These are phyloP conservation scores for Hydrocynus forskahlii DNA, from an alignment of 2,797 vertebrate genomes.

Conservation along the genomic window DNA sequence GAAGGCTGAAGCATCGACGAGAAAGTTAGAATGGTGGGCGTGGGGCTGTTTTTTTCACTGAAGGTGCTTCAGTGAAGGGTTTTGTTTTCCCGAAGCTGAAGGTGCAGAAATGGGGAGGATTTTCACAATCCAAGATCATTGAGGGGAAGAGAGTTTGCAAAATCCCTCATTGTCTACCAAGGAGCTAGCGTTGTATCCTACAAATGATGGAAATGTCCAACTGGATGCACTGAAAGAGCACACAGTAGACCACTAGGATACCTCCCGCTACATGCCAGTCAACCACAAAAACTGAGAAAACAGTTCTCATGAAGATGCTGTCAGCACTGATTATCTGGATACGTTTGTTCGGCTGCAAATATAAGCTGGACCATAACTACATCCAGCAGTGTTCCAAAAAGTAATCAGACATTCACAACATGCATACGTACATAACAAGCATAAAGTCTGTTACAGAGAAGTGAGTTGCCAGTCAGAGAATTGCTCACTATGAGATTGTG, in stretches of 20 bases:
- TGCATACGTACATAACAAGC: no score
- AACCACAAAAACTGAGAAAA: background rate
- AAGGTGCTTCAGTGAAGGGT: background rate
- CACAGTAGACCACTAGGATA: no score
- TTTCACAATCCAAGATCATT: background rate
- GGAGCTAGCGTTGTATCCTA: background rate
- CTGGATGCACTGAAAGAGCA: no score
- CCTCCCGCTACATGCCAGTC: background rate
- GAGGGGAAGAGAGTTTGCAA: no score
- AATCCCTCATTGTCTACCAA: background rate
- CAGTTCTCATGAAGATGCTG: background rate
- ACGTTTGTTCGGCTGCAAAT: background rate
- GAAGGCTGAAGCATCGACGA: background rate
- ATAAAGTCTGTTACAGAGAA: no score
- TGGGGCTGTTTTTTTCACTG: background rate
- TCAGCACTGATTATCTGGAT: background rate
- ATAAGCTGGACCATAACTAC: background rate
- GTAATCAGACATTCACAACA: no score
- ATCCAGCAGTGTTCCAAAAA: no score
- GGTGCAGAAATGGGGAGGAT: background rate
- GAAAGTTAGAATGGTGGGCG: background rate
- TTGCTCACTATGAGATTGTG: no score
- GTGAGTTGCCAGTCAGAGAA: no score
- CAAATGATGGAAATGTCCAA: background rate
- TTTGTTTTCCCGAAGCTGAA: background rate